Percentiles rank a stretch among this genome's conserved stretches.
Evolutionary conservation across 2,797 vertebrate genomes (phyloP).

Genomic region (Mormyrus proboscirostris): DNA sequence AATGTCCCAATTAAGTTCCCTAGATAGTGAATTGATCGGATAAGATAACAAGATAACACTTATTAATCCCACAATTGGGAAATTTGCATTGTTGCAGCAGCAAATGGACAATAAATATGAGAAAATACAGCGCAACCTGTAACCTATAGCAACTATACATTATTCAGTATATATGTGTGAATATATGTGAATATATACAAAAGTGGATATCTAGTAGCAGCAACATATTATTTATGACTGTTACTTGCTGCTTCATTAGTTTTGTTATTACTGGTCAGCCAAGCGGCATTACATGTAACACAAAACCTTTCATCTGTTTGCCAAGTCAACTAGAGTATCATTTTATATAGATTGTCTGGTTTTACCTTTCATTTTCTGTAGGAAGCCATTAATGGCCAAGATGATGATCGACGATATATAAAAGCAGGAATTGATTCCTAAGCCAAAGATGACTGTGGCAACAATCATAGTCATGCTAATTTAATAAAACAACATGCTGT

Average conservation of each 20-base stretch:
- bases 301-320: not conserved
- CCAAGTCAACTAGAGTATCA: not conserved
- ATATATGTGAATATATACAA: not conserved
- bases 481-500: not conserved
- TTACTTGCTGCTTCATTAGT: not conserved
- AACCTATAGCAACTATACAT: not conserved
- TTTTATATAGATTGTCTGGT: not conserved
- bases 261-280: not conserved
- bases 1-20: not conserved
- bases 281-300: not conserved
- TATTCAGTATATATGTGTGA: not conserved
- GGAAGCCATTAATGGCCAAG: not conserved
- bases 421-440: constrained; percentile 50
- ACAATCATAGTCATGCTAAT: not conserved
- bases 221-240: not conserved
- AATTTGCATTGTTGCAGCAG: not conserved
- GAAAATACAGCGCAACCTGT: too few relatives aligned
- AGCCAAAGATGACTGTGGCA: constrained; percentile 44
- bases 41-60: not conserved
- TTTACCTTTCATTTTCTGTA: not conserved
- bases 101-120: not conserved
- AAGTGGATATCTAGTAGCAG: not conserved
- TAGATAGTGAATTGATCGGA: not conserved
- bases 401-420: constrained; percentile 66
- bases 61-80: not conserved